Evolutionary conservation across 2,113 vertebrate species (phyloP).

Genomic region (Ahaetulla prasina): DNA sequence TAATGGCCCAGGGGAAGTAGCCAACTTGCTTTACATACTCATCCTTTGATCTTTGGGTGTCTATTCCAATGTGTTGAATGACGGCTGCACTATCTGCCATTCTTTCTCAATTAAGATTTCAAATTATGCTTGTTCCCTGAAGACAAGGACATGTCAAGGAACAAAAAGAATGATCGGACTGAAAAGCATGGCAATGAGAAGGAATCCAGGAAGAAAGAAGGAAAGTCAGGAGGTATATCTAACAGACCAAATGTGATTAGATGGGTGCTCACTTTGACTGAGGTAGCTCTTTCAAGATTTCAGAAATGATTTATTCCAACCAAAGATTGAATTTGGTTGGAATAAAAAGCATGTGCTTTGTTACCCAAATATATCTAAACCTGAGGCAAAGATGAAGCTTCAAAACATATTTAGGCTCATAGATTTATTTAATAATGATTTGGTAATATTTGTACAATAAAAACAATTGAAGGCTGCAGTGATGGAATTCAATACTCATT

Average conservation of each 20-base stretch:
- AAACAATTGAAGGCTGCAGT: background rate
- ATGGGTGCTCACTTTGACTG: background rate
- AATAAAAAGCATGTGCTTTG: background rate
- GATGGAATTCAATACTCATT: background rate
- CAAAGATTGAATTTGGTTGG: background rate
- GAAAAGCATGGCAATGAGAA: background rate
- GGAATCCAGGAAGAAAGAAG: background rate
- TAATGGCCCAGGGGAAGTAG: background rate
- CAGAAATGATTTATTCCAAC: background rate
- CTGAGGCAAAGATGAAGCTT: background rate
- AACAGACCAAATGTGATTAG: background rate
- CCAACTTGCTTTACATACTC: background rate
- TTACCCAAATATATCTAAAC: background rate
- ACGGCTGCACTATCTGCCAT: background rate
- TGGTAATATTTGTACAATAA: background rate
- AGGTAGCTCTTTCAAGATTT: background rate
- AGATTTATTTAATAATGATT: background rate
- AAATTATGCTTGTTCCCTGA: background rate
- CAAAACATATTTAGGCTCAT: background rate
- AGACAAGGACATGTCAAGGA: constrained; percentile 9
- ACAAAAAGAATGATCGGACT: constrained; percentile 4
- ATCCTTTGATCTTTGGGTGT: constrained; percentile 7
- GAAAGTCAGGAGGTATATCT: background rate
- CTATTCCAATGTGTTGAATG: background rate
- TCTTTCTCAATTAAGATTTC: constrained; percentile 10